These are phyloP conservation scores for Chloropsis cyanopogon DNA, from an alignment of 2,113 vertebrate genomes.

Conservation along the genomic window DNA sequence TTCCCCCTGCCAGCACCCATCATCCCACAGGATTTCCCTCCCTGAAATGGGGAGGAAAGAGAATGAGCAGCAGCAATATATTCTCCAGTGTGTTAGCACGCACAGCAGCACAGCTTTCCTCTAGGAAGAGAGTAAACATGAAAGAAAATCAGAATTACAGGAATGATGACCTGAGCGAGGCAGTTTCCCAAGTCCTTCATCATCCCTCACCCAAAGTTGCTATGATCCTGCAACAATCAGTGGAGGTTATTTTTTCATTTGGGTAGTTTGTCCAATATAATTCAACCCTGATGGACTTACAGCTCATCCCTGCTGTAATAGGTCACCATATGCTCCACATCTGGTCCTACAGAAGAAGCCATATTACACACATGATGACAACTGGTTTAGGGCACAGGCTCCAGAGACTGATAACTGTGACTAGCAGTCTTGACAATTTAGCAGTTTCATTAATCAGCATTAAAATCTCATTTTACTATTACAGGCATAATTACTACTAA, in stretches of 20 bases:
- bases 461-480: conserved; percentile 44
- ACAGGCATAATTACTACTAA: neutral
- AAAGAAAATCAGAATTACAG: neutral
- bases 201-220: neutral
- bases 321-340: conserved; percentile 63
- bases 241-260: neutral
- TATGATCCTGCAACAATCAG: neutral
- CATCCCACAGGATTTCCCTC: neutral
- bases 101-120: neutral
- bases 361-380: neutral
- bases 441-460: conserved; percentile 48
- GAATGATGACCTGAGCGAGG: neutral
- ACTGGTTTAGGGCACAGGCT: conserved; percentile 3
- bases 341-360: conserved; percentile 36
- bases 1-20: neutral
- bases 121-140: neutral
- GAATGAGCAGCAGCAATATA: neutral
- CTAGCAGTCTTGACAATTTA: conserved; percentile 23
- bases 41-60: neutral
- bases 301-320: neutral
- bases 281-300: neutral
- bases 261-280: neutral
- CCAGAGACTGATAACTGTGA: neutral
- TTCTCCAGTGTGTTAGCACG: neutral
- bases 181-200: neutral